Percentiles rank a stretch among this genome's conserved stretches.
phyloP scores from a whole-genome alignment of 1,140 invertebrate species.

The Drosophila tristis region DNA sequence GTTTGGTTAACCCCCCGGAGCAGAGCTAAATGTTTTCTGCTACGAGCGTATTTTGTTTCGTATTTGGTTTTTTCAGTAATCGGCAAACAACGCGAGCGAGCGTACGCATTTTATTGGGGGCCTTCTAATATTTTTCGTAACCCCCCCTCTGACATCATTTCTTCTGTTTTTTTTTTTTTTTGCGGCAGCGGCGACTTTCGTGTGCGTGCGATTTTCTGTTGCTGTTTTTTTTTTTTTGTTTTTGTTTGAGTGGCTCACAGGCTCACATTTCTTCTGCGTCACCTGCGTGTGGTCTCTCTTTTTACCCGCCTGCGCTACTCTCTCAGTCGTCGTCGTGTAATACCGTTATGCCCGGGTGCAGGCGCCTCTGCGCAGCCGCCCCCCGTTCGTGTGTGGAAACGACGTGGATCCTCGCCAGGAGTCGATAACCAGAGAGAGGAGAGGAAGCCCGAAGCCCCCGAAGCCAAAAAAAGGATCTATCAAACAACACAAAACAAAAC shows the following conservation, averaged over 20 bases:
- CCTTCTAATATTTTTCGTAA: constrained; percentile 25
- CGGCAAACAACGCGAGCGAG: constrained; percentile 71
- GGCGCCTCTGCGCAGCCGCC: constrained; percentile 31
- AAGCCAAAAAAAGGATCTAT: not conserved
- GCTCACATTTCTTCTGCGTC: constrained; percentile 11
- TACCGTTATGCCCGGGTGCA: constrained; percentile 29
- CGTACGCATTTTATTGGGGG: constrained; percentile 67
- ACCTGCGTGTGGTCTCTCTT: constrained; percentile 12
- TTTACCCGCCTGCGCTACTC: not conserved
- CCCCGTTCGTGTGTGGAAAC: constrained; percentile 5
- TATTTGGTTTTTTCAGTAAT: constrained; percentile 63
- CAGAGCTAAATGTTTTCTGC: constrained; percentile 13
- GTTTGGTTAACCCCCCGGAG: constrained; percentile 15
- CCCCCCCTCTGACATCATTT: constrained; percentile 40
- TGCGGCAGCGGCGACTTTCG: constrained; percentile 13
- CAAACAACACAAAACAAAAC: not conserved
- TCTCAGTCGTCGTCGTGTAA: not conserved
- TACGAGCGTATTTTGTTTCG: constrained; percentile 35
- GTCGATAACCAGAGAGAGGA: constrained; percentile 4
- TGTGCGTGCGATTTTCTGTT: constrained; percentile 12
- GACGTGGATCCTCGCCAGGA: constrained; percentile 14
- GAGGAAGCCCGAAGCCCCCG: not conserved
- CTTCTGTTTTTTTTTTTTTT: constrained; percentile 9
- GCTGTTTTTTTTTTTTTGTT: constrained; percentile 1
- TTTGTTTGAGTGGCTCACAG: constrained; percentile 22